These are phyloP conservation scores for Labia minor DNA, from an alignment of 2,888 invertebrate genomes.

Conservation along the genomic window DNA sequence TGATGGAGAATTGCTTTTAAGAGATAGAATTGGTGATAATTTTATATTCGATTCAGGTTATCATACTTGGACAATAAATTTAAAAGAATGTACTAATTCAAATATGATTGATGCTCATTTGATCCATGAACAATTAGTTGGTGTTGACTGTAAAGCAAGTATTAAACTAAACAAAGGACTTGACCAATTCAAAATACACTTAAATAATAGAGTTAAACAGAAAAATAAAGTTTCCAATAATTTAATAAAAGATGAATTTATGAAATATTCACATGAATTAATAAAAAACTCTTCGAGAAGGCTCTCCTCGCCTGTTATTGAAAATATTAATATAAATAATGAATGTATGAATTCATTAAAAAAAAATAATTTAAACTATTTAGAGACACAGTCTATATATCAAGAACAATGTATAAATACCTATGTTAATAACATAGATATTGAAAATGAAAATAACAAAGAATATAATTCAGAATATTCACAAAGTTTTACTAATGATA, in stretches of 20 bases:
- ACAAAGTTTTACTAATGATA: no score
- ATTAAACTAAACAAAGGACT: background rate
- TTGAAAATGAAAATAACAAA: no score
- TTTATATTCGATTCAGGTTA: constrained; percentile 18
- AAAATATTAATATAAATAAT: no score
- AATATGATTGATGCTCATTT: constrained; percentile 44
- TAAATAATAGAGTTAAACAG: constrained; percentile 13
- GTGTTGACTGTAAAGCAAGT: constrained; percentile 21
- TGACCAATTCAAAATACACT: background rate
- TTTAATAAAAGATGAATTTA: background rate
- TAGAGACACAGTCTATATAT: no score
- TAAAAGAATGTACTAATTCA: constrained; percentile 35
- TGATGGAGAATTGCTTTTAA: constrained; percentile 47
- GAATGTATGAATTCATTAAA: no score
- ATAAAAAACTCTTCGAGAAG: no score
- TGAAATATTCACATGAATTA: no score
- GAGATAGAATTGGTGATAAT: constrained; percentile 33
- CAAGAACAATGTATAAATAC: no score
- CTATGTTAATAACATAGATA: no score
- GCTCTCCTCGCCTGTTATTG: no score
- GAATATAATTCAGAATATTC: no score
- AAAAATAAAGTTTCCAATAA: constrained; percentile 1
- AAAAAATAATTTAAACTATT: no score
- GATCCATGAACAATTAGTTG: constrained; percentile 45
- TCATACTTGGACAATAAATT: constrained; percentile 33